Base-by-base conservation (phyloP, 2,797 vertebrate genomes). In the Alcedo quadribrachys region DNA sequence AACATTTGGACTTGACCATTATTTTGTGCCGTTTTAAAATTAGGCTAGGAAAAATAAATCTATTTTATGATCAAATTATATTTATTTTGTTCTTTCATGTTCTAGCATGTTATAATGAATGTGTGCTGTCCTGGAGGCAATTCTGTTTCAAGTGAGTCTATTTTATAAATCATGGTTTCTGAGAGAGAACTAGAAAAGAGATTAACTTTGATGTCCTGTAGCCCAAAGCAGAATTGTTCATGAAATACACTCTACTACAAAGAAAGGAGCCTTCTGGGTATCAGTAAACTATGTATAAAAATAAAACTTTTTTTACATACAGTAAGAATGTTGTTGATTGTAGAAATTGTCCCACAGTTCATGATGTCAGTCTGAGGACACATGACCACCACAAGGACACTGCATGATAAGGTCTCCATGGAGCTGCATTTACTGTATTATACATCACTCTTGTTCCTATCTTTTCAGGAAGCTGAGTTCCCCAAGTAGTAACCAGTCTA, bases 181-280 rank as follows among this genome's bases (percentile, higher is more conserved):
- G 55, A 32, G n/a, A 89, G 32, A 87, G 61, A 82, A 81, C 30
- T 2, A 81, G 37, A 66, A 77, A 58, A 68, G 67, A 68, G 7
- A 86, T 74, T 85, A 75, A 25, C 65, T 96, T 86, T 92, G 74
- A 95, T 76, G 86, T 87, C 70, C 33, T 43, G 14, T n/a, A 80
- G 84, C 83, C 62, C 32, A 70, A 5, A 60, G 93, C 55, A 82
- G 40, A 81, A 73, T 54, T 20, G 3, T 73, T 90, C 27, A 6
- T 28, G 70, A 92, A 62, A 70, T 91, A 73, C 24, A 12, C 11
- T 51, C 20, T 57, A 8, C 74, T 84, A 79, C 12, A 54, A 74
- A 67, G 61, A 85, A 71, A 84, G 28, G 12, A 92, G 43, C 77
- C 71, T 82, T 71, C 76, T 90, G 61, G 22, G 30, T 86, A 60